Evolutionary conservation across 2,888 invertebrate genomes (phyloP).

Genomic region (Diaperis boleti): DNA sequence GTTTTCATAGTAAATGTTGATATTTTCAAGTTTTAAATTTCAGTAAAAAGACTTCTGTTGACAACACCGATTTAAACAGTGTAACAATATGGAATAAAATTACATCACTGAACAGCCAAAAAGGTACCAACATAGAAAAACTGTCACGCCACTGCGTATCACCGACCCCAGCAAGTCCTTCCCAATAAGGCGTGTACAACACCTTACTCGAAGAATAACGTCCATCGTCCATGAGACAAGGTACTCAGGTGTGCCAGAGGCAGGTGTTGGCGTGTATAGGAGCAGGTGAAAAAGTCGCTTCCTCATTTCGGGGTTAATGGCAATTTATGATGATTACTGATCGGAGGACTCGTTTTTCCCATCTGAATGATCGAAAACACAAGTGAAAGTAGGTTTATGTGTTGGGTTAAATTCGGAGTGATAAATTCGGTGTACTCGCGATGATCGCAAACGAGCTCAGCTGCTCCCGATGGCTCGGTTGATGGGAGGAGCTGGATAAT

Average conservation of each 20-base stretch:
- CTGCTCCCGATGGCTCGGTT: conserved; percentile 22
- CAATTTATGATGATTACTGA: conserved; percentile 11
- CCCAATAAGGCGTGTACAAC: conserved; percentile 23
- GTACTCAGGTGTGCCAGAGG: conserved; percentile 15
- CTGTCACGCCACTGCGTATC: no score
- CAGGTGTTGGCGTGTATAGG: conserved; percentile 15
- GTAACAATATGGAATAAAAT: no score
- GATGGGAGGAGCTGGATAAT: conserved; percentile 31
- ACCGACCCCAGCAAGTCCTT: not conserved
- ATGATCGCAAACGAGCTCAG: no score
- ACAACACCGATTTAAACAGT: no score
- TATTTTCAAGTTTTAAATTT: no score
- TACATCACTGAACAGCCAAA: no score
- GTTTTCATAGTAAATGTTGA: no score
- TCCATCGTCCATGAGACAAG: conserved; percentile 23
- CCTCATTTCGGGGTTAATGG: conserved; percentile 25
- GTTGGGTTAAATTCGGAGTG: conserved; percentile 20
- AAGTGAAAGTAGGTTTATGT: conserved; percentile 37
- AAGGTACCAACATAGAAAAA: no score
- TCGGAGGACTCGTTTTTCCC: not conserved
- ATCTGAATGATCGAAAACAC: not conserved
- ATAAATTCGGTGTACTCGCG: conserved; percentile 20
- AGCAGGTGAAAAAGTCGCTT: conserved; percentile 31
- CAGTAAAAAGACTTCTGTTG: no score
- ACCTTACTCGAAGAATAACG: conserved; percentile 6